Conservation (phyloP, 2,797 vertebrate species). For the Trachurus trachurus region DNA sequence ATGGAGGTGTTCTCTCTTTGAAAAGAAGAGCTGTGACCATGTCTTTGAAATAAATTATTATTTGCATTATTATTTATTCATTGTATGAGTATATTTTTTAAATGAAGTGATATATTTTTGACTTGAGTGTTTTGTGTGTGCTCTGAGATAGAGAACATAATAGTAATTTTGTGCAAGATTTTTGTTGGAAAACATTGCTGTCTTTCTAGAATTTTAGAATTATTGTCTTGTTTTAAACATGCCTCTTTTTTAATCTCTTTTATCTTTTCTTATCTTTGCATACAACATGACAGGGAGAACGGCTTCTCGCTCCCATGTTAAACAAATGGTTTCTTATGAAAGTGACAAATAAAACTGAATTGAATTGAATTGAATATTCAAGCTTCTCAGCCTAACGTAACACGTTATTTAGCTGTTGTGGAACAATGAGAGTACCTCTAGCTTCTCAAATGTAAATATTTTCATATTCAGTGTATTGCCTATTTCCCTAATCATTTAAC, state of each 20-base stretch:
- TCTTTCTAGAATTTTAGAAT: too few relatives aligned
- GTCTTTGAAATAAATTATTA: conserved; percentile 19
- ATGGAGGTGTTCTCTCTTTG: conserved; percentile 51
- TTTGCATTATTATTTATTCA: background rate
- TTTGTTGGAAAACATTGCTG: background rate
- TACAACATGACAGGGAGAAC: too few relatives aligned
- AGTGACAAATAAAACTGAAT: too few relatives aligned
- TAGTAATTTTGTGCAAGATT: background rate
- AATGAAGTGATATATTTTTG: background rate
- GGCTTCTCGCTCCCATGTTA: too few relatives aligned
- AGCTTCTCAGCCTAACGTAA: background rate
- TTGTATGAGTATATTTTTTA: background rate
- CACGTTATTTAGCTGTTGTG: background rate
- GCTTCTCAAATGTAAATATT: background rate
- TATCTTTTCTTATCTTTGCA: too few relatives aligned
- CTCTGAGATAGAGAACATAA: background rate
- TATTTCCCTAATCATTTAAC: background rate
- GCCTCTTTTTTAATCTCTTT: too few relatives aligned
- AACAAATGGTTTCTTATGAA: too few relatives aligned
- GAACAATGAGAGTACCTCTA: background rate
- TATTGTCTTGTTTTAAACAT: too few relatives aligned
- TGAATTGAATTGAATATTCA: too few relatives aligned
- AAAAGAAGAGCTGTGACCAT: conserved; percentile 8
- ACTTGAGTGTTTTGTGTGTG: background rate
- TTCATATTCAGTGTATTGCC: too few relatives aligned